These are phyloP conservation scores for Operophtera brumata DNA, from an alignment of 2,888 invertebrate species.

Conservation along the genomic window DNA sequence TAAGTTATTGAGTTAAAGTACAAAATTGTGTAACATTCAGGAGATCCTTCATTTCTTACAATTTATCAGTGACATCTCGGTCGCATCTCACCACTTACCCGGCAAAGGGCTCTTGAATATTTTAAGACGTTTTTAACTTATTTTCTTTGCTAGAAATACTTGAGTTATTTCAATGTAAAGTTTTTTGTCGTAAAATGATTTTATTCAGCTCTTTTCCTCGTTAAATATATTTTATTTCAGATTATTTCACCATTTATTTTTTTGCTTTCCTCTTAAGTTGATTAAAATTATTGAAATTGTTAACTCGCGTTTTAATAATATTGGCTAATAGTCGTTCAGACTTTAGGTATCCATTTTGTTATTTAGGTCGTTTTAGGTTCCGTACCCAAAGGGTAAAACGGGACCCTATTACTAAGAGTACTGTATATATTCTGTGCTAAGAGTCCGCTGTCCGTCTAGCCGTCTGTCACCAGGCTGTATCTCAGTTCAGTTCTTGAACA, in stretches of 20 bases:
- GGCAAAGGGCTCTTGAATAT: constrained; percentile 6
- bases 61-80: constrained; percentile 18
- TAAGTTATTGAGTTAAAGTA: not conserved
- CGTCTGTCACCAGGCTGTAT: too few species aligned
- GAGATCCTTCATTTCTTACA: constrained; percentile 3
- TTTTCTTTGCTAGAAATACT: not conserved
- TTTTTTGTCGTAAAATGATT: not conserved
- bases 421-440: too few species aligned
- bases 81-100: constrained; percentile 15
- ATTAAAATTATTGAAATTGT: too few species aligned
- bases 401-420: too few species aligned
- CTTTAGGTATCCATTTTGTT: too few species aligned
- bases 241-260: not conserved
- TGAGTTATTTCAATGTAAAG: not conserved
- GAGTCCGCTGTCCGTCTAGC: too few species aligned
- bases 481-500: too few species aligned
- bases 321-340: too few species aligned
- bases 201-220: not conserved
- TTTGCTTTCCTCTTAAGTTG: too few species aligned
- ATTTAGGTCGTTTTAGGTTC: too few species aligned
- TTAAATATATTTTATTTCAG: constrained; percentile 4
- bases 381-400: too few species aligned
- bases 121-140: constrained; percentile 14
- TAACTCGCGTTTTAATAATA: too few species aligned
- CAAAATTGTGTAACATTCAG: not conserved